A percentile compares a stretch with the other conserved stretches of the same genome.
phyloP scores from a whole-genome alignment of 30 jellyfish, hydroid and myxozoan genomes.

The Clytia hemisphaerica region DNA sequence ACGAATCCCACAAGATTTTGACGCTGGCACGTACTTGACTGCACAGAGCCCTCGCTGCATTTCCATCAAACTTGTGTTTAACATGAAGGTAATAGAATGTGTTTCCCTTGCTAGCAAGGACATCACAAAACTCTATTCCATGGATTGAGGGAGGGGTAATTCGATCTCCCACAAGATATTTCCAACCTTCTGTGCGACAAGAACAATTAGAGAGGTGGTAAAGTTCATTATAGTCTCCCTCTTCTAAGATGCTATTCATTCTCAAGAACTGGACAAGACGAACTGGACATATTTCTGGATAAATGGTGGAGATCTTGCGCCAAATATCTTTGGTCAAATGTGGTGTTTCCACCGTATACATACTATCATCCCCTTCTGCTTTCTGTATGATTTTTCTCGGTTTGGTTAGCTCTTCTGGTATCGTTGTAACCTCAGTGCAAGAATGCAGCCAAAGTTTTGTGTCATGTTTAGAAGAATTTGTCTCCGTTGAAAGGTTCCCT shows the following conservation, averaged over 20 bases:
- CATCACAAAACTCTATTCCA: constrained; percentile 3
- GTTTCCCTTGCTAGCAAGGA: background rate
- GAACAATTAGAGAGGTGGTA: constrained; percentile 7
- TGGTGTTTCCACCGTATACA: too few species aligned
- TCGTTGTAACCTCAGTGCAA: too few species aligned
- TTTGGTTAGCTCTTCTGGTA: too few species aligned
- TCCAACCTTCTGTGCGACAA: background rate
- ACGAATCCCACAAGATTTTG: background rate
- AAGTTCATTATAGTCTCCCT: constrained; percentile 16
- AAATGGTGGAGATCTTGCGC: background rate
- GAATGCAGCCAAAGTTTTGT: too few species aligned
- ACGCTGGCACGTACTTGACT: background rate
- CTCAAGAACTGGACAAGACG: background rate
- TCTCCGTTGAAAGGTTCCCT: too few species aligned
- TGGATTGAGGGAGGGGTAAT: background rate
- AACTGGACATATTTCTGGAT: background rate
- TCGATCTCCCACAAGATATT: constrained; percentile 7
- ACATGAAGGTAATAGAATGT: constrained; percentile 7
- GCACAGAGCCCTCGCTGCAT: background rate
- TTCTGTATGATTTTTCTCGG: too few species aligned
- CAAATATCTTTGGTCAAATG: background rate
- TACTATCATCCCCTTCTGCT: too few species aligned
- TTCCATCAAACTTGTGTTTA: background rate
- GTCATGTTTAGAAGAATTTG: too few species aligned
- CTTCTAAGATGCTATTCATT: background rate